These are phyloP conservation scores for Eolophus roseicapilla DNA, from an alignment of 2,113 vertebrate species.

Conservation along the genomic window DNA sequence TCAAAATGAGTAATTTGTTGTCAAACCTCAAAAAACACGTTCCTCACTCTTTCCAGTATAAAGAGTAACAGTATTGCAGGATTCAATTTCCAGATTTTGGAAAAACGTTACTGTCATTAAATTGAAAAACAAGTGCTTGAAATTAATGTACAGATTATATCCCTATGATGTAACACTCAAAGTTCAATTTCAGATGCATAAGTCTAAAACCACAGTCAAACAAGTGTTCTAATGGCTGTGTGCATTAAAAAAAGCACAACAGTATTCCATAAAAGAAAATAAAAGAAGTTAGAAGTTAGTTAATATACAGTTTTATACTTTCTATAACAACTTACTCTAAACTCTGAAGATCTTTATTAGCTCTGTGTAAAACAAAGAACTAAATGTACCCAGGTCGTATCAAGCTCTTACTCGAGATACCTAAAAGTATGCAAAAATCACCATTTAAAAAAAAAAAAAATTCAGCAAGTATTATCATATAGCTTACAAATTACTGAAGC, in stretches of 20 bases:
- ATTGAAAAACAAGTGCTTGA: neutral
- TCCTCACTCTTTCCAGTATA: neutral
- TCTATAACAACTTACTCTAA: neutral
- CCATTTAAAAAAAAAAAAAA: neutral
- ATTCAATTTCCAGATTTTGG: neutral
- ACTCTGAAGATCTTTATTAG: neutral
- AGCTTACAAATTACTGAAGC: neutral
- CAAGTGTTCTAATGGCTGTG: neutral
- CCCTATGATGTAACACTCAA: neutral
- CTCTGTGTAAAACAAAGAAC: neutral
- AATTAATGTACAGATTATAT: neutral
- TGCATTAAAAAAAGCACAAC: neutral
- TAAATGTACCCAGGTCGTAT: neutral
- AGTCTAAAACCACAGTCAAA: neutral
- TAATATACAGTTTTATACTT: neutral
- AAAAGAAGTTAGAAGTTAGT: neutral
- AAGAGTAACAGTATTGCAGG: neutral
- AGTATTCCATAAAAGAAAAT: neutral
- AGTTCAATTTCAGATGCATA: neutral
- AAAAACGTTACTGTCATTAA: neutral
- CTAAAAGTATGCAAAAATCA: neutral
- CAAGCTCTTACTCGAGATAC: neutral
- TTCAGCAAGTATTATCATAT: neutral
- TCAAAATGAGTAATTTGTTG: neutral
- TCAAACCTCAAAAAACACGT: neutral